Evolutionary conservation across 1,140 invertebrate species (phyloP).

Genomic region (Achatina immaculata): DNA sequence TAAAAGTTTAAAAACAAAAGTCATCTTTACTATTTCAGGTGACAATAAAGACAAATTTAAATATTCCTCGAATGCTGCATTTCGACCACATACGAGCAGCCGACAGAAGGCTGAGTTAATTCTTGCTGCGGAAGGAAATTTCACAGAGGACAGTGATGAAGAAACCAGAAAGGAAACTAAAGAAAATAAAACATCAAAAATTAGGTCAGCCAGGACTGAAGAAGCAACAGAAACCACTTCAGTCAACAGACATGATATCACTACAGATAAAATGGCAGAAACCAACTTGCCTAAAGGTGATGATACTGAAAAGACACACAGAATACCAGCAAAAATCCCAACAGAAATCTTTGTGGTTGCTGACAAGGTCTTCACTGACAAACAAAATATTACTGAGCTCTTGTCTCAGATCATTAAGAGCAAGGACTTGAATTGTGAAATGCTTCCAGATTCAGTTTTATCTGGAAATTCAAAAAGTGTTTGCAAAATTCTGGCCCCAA

Average conservation of each 20-base stretch:
- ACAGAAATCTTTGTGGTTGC: background rate
- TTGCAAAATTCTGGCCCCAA: background rate
- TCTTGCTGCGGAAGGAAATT: no score
- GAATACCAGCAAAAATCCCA: background rate
- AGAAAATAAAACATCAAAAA: no score
- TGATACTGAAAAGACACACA: no score
- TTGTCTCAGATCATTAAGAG: background rate
- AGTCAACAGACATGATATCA: no score
- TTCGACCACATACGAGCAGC: no score
- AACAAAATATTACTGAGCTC: background rate
- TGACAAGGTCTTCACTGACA: background rate
- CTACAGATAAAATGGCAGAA: no score
- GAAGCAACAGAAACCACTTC: no score
- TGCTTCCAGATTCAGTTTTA: background rate
- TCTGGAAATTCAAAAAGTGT: background rate
- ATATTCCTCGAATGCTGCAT: background rate
- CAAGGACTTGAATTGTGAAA: background rate
- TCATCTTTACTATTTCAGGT: background rate
- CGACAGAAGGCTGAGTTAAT: no score
- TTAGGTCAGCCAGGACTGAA: no score
- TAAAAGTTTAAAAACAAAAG: background rate
- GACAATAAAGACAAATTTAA: background rate
- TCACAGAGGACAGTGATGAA: no score
- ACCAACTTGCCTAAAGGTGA: no score
- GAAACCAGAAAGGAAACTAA: no score